These are phyloP conservation scores for Erythrocercus mccallii DNA, from an alignment of 2,113 vertebrate genomes.

Conservation along the genomic window DNA sequence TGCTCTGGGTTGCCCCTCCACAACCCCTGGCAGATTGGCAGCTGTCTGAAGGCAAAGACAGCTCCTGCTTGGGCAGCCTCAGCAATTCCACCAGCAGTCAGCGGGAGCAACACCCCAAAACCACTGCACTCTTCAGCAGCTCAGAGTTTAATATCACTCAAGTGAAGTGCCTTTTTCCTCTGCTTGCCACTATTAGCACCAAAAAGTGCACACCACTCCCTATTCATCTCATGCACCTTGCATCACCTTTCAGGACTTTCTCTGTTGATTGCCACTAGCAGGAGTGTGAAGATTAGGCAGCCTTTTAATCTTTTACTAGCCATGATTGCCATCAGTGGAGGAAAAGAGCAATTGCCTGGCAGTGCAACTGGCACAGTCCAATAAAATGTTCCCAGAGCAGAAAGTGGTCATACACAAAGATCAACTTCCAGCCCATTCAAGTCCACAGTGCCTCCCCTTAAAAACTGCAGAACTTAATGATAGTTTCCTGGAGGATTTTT, in stretches of 20 bases:
- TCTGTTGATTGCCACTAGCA: neutral
- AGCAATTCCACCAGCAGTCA: neutral
- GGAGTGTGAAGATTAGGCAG: constrained; percentile 17
- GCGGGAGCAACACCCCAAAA: neutral
- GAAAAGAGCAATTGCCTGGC: constrained; percentile 8
- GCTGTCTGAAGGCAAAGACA: neutral
- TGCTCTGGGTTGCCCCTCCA: neutral
- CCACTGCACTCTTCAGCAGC: neutral
- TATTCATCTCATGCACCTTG: neutral
- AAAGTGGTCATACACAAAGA: neutral
- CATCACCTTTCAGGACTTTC: neutral
- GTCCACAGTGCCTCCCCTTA: neutral
- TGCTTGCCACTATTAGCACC: neutral
- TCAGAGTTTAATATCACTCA: rapidly evolving
- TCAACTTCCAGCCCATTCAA: neutral
- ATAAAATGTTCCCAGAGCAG: neutral
- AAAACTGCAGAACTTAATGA: neutral
- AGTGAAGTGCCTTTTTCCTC: neutral
- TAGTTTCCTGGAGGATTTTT: neutral
- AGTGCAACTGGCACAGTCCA: neutral
- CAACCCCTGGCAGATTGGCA: rapidly evolving
- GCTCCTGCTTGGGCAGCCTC: neutral
- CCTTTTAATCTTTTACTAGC: constrained; percentile 39
- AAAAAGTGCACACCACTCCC: neutral
- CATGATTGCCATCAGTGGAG: constrained; percentile 17